Conservation (phyloP, 2,888 invertebrate genomes). For the Drymonia ruficornis region DNA sequence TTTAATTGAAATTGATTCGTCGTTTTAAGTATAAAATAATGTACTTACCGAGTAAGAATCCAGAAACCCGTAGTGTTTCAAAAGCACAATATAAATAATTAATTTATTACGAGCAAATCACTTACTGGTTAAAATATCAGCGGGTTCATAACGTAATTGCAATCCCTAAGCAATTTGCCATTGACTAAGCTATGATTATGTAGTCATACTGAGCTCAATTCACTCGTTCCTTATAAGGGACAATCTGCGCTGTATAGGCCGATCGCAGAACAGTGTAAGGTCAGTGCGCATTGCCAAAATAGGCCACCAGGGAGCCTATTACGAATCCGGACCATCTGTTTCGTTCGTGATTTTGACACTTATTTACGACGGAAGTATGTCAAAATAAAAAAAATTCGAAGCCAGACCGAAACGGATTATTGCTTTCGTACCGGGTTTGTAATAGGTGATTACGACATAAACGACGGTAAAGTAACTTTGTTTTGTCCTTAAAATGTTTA, state of each 20-base stretch:
- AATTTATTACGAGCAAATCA: background rate
- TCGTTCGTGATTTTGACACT: no score
- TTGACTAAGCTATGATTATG: slow-evolving; percentile 32
- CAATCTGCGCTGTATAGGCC: slow-evolving; percentile 36
- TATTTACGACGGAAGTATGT: no score
- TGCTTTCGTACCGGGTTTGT: no score
- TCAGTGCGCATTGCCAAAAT: slow-evolving; percentile 38
- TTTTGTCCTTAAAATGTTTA: slow-evolving; percentile 13
- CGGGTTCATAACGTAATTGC: background rate
- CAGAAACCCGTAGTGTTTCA: no score
- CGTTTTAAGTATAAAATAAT: no score
- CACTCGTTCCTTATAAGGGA: slow-evolving; percentile 30
- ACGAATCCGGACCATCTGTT: no score
- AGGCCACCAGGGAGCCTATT: no score
- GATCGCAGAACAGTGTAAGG: slow-evolving; percentile 27
- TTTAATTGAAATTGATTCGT: no score
- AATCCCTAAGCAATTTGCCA: slow-evolving; percentile 6
- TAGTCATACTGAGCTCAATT: slow-evolving; percentile 29
- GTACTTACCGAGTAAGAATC: no score
- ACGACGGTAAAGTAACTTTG: slow-evolving; percentile 14
- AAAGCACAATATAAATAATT: background rate
- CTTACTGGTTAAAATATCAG: background rate
- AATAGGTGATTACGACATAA: slow-evolving; percentile 20
- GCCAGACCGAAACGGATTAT: no score
- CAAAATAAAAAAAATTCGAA: no score